These are phyloP conservation scores for Canis aureus DNA, from an alignment of 2,113 vertebrate genomes.

Conservation along the genomic window DNA sequence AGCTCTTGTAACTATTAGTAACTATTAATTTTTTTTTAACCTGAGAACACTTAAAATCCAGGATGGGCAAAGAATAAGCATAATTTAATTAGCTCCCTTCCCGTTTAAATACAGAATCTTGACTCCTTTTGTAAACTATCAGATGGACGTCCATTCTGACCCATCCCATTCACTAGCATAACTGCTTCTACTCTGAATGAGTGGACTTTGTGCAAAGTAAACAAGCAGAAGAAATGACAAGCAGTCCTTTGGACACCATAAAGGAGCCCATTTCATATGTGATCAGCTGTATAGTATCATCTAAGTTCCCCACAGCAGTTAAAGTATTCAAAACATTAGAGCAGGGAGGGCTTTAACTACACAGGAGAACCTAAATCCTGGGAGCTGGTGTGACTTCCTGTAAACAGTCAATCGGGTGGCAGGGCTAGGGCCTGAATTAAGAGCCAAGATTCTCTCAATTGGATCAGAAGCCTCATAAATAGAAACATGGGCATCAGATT, in stretches of 20 bases:
- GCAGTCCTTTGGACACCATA: background rate
- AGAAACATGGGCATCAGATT: background rate
- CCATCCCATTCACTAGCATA: background rate
- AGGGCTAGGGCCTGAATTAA: background rate
- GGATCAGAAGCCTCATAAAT: background rate
- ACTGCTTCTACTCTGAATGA: slow-evolving; percentile 28
- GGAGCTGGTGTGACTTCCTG: background rate
- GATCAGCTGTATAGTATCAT: background rate
- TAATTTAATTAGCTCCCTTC: slow-evolving; percentile 36
- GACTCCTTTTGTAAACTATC: background rate
- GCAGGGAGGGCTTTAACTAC: background rate
- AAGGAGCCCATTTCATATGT: background rate
- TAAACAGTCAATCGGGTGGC: background rate
- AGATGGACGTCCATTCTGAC: background rate
- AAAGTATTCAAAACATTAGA: background rate
- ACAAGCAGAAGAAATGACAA: background rate
- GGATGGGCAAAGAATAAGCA: slow-evolving; percentile 13
- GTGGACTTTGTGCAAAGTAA: background rate
- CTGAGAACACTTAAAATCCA: slow-evolving; percentile 30
- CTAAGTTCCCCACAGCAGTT: background rate
- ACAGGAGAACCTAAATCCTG: background rate
- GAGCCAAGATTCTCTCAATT: slow-evolving; percentile 10
- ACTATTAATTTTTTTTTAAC: background rate
- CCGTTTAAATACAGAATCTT: slow-evolving; percentile 39
- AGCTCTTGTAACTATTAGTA: background rate